phyloP scores from a whole-genome alignment of 1,140 invertebrate species.

The Drosophila miranda region DNA sequence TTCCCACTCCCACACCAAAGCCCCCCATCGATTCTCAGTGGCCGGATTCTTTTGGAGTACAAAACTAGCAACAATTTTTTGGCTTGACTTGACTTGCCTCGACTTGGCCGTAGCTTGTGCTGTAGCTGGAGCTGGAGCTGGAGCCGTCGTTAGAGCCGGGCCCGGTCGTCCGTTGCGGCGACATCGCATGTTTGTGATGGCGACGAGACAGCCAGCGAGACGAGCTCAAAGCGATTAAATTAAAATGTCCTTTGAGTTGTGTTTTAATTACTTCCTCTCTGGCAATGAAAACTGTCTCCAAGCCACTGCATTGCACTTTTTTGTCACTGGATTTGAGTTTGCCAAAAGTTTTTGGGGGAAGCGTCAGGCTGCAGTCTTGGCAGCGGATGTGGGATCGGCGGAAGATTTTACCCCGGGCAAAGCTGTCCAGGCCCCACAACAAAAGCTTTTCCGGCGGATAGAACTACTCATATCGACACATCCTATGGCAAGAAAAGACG shows the following conservation, averaged over 20 bases:
- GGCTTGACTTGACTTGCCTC: constrained; percentile 26
- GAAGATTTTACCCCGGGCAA: too few species aligned
- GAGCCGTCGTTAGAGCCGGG: background rate
- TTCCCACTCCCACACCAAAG: too few species aligned
- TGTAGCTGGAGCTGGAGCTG: background rate
- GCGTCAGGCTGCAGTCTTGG: constrained; percentile 5
- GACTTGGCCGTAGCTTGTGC: constrained; percentile 12
- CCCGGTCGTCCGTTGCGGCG: constrained; percentile 27
- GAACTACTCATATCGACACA: too few species aligned
- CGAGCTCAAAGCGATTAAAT: constrained; percentile 80
- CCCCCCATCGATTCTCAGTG: constrained; percentile 39
- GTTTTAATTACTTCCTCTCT: constrained; percentile 78
- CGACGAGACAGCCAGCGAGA: constrained; percentile 76
- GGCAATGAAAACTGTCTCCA: constrained; percentile 48
- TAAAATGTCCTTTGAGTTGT: constrained; percentile 80
- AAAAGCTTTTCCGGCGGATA: too few species aligned
- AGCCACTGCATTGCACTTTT: constrained; percentile 6
- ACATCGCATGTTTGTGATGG: constrained; percentile 74
- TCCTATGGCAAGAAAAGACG: too few species aligned
- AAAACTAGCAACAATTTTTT: constrained; percentile 53
- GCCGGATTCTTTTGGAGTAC: constrained; percentile 37
- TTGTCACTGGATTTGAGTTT: constrained; percentile 34
- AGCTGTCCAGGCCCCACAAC: too few species aligned
- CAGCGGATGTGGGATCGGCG: constrained; percentile 7
- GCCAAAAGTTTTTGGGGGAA: constrained; percentile 30